These are phyloP conservation scores for Tiliacea aurago DNA, from an alignment of 2,888 invertebrate species.

Conservation along the genomic window DNA sequence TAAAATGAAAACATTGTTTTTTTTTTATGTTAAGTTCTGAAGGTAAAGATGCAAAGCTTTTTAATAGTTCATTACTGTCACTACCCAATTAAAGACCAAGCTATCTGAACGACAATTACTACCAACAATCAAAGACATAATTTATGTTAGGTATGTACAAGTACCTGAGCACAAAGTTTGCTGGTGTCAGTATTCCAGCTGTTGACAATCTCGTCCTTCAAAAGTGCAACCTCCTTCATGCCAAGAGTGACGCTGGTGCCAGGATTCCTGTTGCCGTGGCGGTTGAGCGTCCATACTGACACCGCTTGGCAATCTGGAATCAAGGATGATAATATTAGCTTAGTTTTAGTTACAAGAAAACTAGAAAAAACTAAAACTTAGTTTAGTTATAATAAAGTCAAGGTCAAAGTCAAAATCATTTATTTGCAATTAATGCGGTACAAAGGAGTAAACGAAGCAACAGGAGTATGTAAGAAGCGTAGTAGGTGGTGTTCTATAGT, in stretches of 20 bases:
- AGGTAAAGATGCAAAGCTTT: neutral
- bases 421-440: neutral
- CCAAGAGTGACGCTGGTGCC: slow-evolving; percentile 86
- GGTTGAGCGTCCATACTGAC: slow-evolving; percentile 93
- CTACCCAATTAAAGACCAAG: neutral
- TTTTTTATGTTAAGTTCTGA: neutral
- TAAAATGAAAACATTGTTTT: too few species aligned
- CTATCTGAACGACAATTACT: neutral
- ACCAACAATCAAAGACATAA: neutral
- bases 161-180: slow-evolving; percentile 78
- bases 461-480: too few species aligned
- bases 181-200: slow-evolving; percentile 90
- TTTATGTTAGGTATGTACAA: neutral
- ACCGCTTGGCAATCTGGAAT: slow-evolving; percentile 92
- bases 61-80: neutral
- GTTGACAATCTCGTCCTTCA: slow-evolving; percentile 91
- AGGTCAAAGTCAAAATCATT: neutral
- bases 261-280: slow-evolving; percentile 93
- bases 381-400: too few species aligned
- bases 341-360: neutral
- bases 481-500: too few species aligned
- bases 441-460: too few species aligned
- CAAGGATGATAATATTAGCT: neutral
- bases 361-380: too few species aligned
- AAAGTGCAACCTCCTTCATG: slow-evolving; percentile 88